Percentiles rank a stretch among this genome's conserved stretches.
These are phyloP conservation scores for Neodiprion virginianus DNA, from an alignment of 1,140 invertebrate species.

Conservation along the genomic window DNA sequence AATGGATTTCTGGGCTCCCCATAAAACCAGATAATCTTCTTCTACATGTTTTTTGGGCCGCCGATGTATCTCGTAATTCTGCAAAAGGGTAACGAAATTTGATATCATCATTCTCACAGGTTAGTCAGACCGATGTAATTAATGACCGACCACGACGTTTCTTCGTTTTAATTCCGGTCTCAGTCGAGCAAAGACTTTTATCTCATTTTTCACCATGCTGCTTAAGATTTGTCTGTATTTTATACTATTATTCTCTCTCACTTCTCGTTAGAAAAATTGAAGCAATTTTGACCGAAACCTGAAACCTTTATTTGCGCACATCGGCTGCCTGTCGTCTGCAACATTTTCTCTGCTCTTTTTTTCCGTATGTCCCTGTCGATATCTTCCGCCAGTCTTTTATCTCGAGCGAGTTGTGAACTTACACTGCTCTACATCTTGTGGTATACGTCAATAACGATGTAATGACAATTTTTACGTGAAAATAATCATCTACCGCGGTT, in stretches of 20 bases:
- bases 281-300: neutral
- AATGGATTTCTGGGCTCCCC: constrained; percentile 25
- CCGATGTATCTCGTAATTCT: constrained; percentile 47
- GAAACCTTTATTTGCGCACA: neutral
- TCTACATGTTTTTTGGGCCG: constrained; percentile 37
- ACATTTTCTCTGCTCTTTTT: too few relatives aligned
- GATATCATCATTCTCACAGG: neutral
- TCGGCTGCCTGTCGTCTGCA: too few relatives aligned
- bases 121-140: neutral
- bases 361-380: too few relatives aligned
- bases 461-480: too few relatives aligned
- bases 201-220: constrained; percentile 54
- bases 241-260: neutral
- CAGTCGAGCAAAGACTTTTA: constrained; percentile 55
- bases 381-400: too few relatives aligned
- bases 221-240: constrained; percentile 11
- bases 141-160: constrained; percentile 23
- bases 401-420: too few relatives aligned
- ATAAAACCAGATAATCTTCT: constrained; percentile 42
- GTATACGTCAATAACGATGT: too few relatives aligned
- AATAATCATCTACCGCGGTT: too few relatives aligned
- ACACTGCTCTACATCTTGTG: too few relatives aligned
- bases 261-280: too few relatives aligned
- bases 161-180: constrained; percentile 46
- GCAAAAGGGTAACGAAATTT: constrained; percentile 11